Conservation (phyloP, 2,888 invertebrate species). For the Maniola hyperantus region DNA sequence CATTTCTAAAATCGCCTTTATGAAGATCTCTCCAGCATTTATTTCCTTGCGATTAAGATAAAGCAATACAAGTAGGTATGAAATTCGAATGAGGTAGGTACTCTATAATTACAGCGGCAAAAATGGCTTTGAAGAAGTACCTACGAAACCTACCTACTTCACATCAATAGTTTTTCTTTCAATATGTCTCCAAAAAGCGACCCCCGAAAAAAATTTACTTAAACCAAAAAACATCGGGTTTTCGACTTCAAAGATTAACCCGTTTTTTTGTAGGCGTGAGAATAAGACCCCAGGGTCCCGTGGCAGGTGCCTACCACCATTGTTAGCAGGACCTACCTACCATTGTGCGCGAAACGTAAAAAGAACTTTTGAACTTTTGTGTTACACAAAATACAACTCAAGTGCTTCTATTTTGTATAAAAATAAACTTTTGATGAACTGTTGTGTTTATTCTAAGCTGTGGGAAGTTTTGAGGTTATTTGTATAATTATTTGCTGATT, state of each 20-base stretch:
- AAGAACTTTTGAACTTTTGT: conserved; percentile 28
- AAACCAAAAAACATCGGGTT: conserved; percentile 15
- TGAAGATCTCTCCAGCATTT: no score
- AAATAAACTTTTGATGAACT: conserved; percentile 33
- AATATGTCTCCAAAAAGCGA: conserved; percentile 9
- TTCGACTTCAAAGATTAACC: conserved; percentile 51
- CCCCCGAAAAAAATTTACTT: conserved; percentile 20
- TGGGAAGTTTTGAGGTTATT: conserved; percentile 28
- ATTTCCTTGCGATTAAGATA: no score
- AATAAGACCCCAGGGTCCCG: conserved; percentile 42
- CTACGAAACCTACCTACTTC: background rate
- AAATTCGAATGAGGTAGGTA: no score
- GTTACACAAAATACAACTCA: conserved; percentile 30
- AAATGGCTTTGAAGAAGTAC: no score
- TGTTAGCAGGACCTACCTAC: conserved; percentile 27
- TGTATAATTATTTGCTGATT: conserved; percentile 3
- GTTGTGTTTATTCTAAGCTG: conserved; percentile 24
- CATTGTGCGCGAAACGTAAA: conserved; percentile 43
- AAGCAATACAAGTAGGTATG: no score
- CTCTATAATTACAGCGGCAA: no score
- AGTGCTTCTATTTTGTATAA: conserved; percentile 29
- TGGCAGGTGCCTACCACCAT: conserved; percentile 59
- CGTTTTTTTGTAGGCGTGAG: conserved; percentile 76
- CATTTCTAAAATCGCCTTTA: no score
- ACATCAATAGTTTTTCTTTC: conserved; percentile 2